Evolutionary conservation across 1,140 invertebrate genomes (phyloP), one percentile per base, ranked within the genome.

Genomic region (Drosophila leontia): DNA sequence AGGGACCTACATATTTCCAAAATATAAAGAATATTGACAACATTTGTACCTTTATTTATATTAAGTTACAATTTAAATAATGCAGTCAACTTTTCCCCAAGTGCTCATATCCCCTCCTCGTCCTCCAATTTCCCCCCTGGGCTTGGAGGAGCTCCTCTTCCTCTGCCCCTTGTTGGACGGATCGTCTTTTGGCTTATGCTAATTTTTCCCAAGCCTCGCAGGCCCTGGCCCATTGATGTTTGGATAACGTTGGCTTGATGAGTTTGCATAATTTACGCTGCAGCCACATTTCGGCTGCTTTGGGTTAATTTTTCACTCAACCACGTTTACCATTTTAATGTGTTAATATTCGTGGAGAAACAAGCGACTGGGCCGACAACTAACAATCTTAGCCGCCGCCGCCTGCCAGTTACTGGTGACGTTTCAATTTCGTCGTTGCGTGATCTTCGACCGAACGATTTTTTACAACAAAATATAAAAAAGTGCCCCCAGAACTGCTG

Each of bases 191-290:
- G 80, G 72, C 84, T 87, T 87, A 87, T 87, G 83, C 80, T 88
- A 87, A 87, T 87, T 87, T 88, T 87, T 87, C 72, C 80, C 84
- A 87, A 68, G 71, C 83, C 78, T 53, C 35, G 51, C 69, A 71
- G 64, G 65, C 53, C 42, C 34, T 62, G 64, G 64, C 48, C 44
- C 75, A 87, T 83, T 87, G 83, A 87, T 87, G 83, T 87, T 87
- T 87, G 84, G 83, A 88, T 87, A 87, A 84, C 84, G 85, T 78
- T 88, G 84, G 82, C 83, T 87, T 87, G 83, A 87, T 87, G 83
- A 87, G 84, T 87, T 88, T 87, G 83, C 83, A 87, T 87, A 87
- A 87, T 87, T 86, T 86, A 84, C 67, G 82, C 77, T 82, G 63
- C 56, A 84, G 48, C 47, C 42, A 74, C 79, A 77, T 69, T 77